These are phyloP conservation scores for Scytalopus superciliaris DNA, from an alignment of 2,113 vertebrate genomes.

Conservation along the genomic window DNA sequence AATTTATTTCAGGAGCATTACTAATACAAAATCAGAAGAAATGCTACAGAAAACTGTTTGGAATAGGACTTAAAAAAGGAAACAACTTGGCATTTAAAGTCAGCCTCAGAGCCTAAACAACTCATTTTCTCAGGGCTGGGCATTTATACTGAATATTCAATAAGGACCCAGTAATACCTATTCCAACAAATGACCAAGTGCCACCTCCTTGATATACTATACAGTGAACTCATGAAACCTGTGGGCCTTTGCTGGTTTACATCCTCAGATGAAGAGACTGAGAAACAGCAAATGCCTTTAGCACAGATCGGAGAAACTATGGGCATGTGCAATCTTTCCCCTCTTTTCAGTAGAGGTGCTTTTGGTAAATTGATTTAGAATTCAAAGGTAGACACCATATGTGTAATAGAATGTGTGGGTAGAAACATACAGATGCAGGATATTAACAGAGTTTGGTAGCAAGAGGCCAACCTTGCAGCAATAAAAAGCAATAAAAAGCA, in stretches of 20 bases:
- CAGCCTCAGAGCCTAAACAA: not conserved
- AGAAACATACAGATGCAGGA: not conserved
- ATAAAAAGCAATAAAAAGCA: not conserved
- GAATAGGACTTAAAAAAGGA: not conserved
- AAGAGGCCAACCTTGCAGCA: not conserved
- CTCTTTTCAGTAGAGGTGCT: not conserved
- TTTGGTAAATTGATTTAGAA: not conserved
- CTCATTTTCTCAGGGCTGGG: not conserved
- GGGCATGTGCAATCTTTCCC: not conserved
- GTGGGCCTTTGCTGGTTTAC: not conserved
- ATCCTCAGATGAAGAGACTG: not conserved
- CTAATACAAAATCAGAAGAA: not conserved
- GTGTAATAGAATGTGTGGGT: not conserved
- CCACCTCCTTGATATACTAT: accelerated
- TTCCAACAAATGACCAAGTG: not conserved
- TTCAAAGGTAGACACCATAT: not conserved
- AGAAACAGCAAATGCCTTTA: not conserved
- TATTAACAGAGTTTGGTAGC: not conserved
- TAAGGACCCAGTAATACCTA: not conserved
- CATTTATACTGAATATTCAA: not conserved
- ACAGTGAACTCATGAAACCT: not conserved
- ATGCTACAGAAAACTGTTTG: not conserved
- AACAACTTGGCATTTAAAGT: not conserved
- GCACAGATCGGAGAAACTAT: not conserved
- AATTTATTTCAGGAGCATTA: not conserved